Conservation (phyloP, 2,888 invertebrate genomes). For the Tachina fera region DNA sequence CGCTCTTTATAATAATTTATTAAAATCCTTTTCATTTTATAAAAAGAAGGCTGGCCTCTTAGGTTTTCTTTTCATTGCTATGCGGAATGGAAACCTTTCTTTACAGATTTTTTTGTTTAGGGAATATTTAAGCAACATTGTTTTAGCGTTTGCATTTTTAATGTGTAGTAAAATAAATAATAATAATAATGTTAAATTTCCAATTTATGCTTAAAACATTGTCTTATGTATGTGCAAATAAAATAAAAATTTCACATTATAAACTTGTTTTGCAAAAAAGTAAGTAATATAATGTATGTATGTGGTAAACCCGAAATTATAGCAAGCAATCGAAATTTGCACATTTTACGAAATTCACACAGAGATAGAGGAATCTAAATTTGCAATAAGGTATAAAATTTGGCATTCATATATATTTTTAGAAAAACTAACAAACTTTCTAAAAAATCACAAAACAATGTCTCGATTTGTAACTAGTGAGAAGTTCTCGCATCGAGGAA, state of each 20-base stretch:
- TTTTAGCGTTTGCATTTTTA: conserved; percentile 60
- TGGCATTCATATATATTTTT: no score
- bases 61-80: conserved; percentile 39
- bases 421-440: no score
- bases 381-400: no score
- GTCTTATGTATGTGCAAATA: conserved; percentile 30
- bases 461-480: no score
- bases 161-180: conserved; percentile 45
- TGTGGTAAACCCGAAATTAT: no score
- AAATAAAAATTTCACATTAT: conserved; percentile 59
- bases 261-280: not conserved
- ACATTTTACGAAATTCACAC: no score
- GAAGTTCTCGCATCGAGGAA: no score
- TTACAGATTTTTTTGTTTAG: conserved; percentile 65
- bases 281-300: no score
- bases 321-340: no score
- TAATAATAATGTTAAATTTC: conserved; percentile 25
- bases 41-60: conserved; percentile 50
- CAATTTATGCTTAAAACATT: conserved; percentile 55
- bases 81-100: conserved; percentile 31
- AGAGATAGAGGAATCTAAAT: no score
- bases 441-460: no score
- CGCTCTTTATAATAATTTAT: conserved; percentile 6
- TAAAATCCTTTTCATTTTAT: not conserved
- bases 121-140: conserved; percentile 54